Percentiles rank a stretch among this genome's conserved stretches.
phyloP scores from a whole-genome alignment of 2,113 vertebrate genomes.

The Odocoileus hemionus region DNA sequence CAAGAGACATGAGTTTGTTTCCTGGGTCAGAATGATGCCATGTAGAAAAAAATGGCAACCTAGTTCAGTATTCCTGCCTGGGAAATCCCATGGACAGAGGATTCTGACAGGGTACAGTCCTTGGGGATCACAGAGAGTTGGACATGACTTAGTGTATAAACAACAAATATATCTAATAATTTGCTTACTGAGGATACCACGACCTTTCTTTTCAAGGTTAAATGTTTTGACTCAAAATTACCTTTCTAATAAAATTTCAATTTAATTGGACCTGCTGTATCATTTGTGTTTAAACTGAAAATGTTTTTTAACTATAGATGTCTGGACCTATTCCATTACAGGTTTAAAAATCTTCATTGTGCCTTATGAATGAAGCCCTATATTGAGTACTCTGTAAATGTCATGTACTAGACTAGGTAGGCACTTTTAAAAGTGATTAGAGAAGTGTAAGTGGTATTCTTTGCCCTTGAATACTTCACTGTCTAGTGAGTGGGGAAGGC shows the following conservation, averaged over 20 bases:
- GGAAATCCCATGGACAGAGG: not conserved
- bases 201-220: not conserved
- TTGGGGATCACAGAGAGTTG: not conserved
- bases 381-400: not conserved
- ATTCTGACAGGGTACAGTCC: not conserved
- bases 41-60: not conserved
- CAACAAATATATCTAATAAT: not conserved
- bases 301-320: not conserved
- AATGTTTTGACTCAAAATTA: not conserved
- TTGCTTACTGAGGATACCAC: not conserved
- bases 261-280: not conserved
- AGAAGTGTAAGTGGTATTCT: not conserved
- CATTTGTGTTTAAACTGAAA: not conserved
- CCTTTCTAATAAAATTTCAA: constrained; percentile 17
- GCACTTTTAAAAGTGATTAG: constrained; percentile 8
- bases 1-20: not conserved
- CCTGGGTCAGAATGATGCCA: not conserved
- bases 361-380: not conserved
- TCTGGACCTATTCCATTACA: not conserved
- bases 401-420: not conserved
- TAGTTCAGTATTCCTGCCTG: not conserved
- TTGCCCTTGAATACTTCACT: not conserved
- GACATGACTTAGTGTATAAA: not conserved
- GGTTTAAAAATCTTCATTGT: constrained; percentile 28
- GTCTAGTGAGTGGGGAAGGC: not conserved